Conservation (phyloP, 2,113 vertebrate genomes). For the Cebus imitator region DNA sequence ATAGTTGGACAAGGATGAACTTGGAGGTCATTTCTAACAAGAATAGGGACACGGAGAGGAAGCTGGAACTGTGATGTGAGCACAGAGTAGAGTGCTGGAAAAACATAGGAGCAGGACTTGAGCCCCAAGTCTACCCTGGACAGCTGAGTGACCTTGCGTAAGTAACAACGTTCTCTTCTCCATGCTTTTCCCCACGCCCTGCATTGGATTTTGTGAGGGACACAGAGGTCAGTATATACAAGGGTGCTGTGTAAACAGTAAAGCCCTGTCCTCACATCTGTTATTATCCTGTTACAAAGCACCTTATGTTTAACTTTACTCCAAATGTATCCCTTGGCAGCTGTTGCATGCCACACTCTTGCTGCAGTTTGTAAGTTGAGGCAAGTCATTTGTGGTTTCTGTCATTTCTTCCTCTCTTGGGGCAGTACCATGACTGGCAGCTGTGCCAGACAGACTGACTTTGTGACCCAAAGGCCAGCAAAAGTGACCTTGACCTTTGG, state of each 20-base stretch:
- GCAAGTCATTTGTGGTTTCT: background rate
- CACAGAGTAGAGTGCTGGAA: background rate
- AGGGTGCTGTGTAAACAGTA: background rate
- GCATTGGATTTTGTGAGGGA: background rate
- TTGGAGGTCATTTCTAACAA: background rate
- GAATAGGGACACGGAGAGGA: background rate
- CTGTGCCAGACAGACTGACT: background rate
- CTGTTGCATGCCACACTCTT: fast-evolving
- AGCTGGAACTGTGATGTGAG: background rate
- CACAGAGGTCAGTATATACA: background rate
- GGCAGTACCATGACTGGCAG: background rate
- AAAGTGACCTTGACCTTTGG: background rate
- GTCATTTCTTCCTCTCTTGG: slow-evolving; percentile 7
- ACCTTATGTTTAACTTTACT: background rate
- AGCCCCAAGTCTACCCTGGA: background rate
- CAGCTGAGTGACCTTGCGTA: background rate
- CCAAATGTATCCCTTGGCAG: background rate
- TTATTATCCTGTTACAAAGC: background rate
- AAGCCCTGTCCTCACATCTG: background rate
- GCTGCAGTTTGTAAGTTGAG: background rate
- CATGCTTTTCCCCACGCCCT: too few relatives aligned
- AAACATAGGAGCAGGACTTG: background rate
- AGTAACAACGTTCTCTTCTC: background rate
- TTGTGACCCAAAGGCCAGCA: background rate
- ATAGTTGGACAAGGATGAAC: background rate